These are phyloP conservation scores for Nymphalis polychloros DNA, from an alignment of 2,888 invertebrate genomes.

Conservation along the genomic window DNA sequence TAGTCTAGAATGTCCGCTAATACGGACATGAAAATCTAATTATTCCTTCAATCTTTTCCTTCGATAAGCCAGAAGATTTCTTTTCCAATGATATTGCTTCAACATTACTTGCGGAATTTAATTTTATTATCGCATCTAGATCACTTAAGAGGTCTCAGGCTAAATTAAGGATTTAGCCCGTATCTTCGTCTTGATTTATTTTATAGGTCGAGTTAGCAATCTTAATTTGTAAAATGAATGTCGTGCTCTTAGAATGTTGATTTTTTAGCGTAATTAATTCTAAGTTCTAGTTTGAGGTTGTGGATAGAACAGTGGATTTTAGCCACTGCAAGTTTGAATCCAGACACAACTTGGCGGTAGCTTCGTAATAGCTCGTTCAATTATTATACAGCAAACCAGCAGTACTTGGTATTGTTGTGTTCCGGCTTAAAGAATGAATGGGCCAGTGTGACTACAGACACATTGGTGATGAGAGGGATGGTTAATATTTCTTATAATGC, in stretches of 20 bases:
- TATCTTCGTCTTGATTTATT: neutral
- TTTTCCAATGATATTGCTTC: slow-evolving; percentile 2
- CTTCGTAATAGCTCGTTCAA: no score
- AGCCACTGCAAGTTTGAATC: no score
- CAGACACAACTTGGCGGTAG: no score
- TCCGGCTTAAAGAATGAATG: no score
- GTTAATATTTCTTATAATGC: no score
- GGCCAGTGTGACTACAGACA: no score
- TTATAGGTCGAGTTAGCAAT: neutral
- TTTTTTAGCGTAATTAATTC: no score
- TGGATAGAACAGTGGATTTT: no score
- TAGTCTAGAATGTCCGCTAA: neutral
- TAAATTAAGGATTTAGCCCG: slow-evolving; percentile 1
- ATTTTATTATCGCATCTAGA: slow-evolving; percentile 6
- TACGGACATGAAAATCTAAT: neutral
- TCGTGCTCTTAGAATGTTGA: neutral
- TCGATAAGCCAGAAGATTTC: neutral
- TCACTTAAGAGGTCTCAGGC: neutral
- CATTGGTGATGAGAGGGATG: no score
- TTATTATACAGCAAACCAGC: no score
- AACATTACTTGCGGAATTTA: neutral
- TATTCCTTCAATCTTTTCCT: neutral
- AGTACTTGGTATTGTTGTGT: no score
- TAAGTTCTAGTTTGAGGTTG: no score
- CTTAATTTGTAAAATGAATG: neutral